These are phyloP conservation scores for Saguinus oedipus DNA, from an alignment of 2,797 vertebrate genomes.

Conservation along the genomic window DNA sequence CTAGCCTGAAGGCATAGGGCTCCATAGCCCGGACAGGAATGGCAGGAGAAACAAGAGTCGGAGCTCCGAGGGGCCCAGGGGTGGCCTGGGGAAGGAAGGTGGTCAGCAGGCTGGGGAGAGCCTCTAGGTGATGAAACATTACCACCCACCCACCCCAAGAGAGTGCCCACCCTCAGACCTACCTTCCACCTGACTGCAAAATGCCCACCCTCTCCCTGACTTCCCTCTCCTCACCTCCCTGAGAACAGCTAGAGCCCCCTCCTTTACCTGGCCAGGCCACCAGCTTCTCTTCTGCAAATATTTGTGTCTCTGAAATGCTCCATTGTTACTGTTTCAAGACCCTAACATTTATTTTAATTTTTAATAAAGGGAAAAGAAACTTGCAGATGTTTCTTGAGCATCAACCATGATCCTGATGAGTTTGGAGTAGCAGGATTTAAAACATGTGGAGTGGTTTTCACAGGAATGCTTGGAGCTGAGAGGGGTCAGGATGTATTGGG, in stretches of 20 bases:
- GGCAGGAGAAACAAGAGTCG: not conserved
- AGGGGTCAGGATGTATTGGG: not conserved
- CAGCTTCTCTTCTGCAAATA: not conserved
- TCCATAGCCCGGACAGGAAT: not conserved
- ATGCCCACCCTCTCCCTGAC: not conserved
- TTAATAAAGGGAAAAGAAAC: constrained; percentile 59
- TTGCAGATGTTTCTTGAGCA: not conserved
- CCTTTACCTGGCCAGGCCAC: not conserved
- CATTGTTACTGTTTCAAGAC: constrained; percentile 9
- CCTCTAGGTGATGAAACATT: not conserved
- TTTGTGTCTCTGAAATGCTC: constrained; percentile 27
- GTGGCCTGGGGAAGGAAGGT: not conserved
- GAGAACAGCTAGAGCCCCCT: not conserved
- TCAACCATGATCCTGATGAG: not conserved
- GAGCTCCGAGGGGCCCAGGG: not conserved
- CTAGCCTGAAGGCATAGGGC: not conserved
- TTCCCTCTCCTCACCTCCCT: not conserved
- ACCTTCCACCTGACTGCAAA: not conserved
- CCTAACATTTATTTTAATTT: not conserved
- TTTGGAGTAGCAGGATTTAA: not conserved
- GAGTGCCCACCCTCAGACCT: not conserved
- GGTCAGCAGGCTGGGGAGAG: not conserved
- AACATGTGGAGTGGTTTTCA: not conserved
- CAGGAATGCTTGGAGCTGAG: not conserved
- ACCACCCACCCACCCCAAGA: not conserved